These are phyloP conservation scores for Stenichneumon culpator DNA, from an alignment of 2,888 invertebrate genomes.

Conservation along the genomic window DNA sequence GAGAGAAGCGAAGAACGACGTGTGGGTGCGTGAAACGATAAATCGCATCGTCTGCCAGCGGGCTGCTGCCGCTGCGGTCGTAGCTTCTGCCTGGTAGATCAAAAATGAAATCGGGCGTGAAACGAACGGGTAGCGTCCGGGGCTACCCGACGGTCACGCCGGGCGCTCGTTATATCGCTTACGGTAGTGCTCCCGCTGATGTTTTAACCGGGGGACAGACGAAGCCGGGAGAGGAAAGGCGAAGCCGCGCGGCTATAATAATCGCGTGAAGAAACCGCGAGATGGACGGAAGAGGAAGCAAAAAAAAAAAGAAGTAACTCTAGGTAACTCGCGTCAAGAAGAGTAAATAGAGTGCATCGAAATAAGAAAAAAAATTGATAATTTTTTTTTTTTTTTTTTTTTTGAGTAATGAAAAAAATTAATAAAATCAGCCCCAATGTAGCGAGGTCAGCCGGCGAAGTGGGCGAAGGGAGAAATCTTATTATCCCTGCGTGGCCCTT, in stretches of 20 bases:
- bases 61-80: slow-evolving; percentile 56
- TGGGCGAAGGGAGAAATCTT: slow-evolving; percentile 54
- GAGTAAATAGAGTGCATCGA: slow-evolving; percentile 5
- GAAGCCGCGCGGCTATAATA: slow-evolving; percentile 55
- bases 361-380: not conserved
- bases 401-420: not conserved
- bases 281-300: slow-evolving; percentile 23
- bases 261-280: slow-evolving; percentile 54
- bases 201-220: slow-evolving; percentile 38
- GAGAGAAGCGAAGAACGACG: slow-evolving; percentile 43
- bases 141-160: slow-evolving; percentile 69
- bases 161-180: slow-evolving; percentile 71
- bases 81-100: slow-evolving; percentile 68
- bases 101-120: slow-evolving; percentile 74
- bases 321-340: slow-evolving; percentile 7
- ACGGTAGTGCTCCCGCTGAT: slow-evolving; percentile 62
- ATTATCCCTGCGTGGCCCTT: slow-evolving; percentile 68
- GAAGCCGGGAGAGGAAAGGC: slow-evolving; percentile 47
- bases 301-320: slow-evolving; percentile 11
- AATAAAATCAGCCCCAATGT: not conserved
- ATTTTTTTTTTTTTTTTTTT: not conserved
- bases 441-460: too few relatives aligned
- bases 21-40: slow-evolving; percentile 65
- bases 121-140: slow-evolving; percentile 70
- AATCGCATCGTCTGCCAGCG: slow-evolving; percentile 53